Evolutionary conservation across 64 coral and sea anemone genomes (phyloP).

Genomic region (Stichodactyla helianthus): DNA sequence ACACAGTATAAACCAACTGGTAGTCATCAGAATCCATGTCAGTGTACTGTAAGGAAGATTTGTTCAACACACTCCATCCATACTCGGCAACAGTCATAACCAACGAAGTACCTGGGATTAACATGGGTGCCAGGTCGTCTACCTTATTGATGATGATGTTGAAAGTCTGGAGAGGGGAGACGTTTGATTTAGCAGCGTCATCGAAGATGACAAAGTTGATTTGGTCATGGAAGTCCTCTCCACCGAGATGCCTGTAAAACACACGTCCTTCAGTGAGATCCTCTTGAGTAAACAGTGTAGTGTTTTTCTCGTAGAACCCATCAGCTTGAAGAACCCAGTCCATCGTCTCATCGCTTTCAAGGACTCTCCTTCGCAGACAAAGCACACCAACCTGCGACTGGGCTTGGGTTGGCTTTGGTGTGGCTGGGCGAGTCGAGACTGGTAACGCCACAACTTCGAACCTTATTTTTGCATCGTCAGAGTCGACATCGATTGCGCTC

Average conservation of each 20-base stretch:
- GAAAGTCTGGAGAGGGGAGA: conserved; percentile 68
- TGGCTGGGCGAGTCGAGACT: background rate
- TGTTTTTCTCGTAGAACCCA: conserved; percentile 69
- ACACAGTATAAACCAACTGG: conserved; percentile 49
- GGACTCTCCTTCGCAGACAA: conserved; percentile 40
- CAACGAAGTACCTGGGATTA: conserved; percentile 22
- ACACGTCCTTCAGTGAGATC: conserved; percentile 75
- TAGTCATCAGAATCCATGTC: conserved; percentile 78
- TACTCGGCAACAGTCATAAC: conserved; percentile 58
- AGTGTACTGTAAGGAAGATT: conserved; percentile 56
- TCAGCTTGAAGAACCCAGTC: conserved; percentile 51
- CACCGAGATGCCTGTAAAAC: conserved; percentile 78
- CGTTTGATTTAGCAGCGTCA: conserved; percentile 67
- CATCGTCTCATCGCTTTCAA: conserved; percentile 11
- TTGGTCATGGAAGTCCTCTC: conserved; percentile 65
- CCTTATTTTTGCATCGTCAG: conserved; percentile 62
- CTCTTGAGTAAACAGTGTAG: conserved; percentile 68
- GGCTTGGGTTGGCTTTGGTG: background rate
- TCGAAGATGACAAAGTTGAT: conserved; percentile 76
- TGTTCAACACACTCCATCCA: conserved; percentile 33
- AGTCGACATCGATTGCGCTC: conserved; percentile 86
- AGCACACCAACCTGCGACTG: conserved; percentile 39
- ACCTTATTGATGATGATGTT: conserved; percentile 60
- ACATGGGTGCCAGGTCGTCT: conserved; percentile 49
- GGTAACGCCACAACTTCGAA: conserved; percentile 49